Base-by-base conservation (phyloP, 2,113 vertebrate species). In the Lasiurus borealis region DNA sequence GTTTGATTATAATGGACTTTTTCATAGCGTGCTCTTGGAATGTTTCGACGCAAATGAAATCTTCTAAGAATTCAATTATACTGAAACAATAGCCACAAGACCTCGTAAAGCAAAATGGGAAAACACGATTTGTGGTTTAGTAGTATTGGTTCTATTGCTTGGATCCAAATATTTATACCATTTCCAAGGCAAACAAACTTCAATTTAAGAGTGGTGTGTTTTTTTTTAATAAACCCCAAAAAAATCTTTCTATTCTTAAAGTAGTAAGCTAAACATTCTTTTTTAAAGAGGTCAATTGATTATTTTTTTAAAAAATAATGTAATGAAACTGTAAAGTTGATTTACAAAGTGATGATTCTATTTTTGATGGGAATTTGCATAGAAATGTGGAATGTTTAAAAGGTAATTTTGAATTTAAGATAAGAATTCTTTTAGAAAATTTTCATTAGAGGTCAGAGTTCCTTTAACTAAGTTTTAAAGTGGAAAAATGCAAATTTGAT, bases 21-120 rank as follows among this genome's bases (percentile, higher is more conserved):
- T 93, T 96, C 76, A 88, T 90, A n/a, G 66, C 97, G 19, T 88
- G 87, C 86, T 59, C 52, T 94, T 92, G 80, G 96, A 81, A 82
- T 93, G 78, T 69, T 97, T 93, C 87, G 90, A 86, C 78, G 94
- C 85, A 95, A 95, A 82, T 84, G 90, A 97, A 93, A 85, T 96
- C 34, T 36, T 93, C 88, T 89, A 82, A 92, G 94, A 97, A 96
- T 84, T 96, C 92, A 97, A 89, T 97, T 97, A 86, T 71, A 72
- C 4, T 83, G 80, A 96, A 95, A 96, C 94, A 96, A 94, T 95
- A 97, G 90, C 46, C 16, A 95, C 19, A 95, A 96, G 89, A 50
- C 68, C 59, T 46, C 2, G 12, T 36, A 48, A 93, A 94, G 48
- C 82, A 93, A 54, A 88, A 62, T 88, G 11, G 29, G 54, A 91